Base-by-base conservation (phyloP, 2,888 invertebrate genomes). In the Cyaniris semiargus region DNA sequence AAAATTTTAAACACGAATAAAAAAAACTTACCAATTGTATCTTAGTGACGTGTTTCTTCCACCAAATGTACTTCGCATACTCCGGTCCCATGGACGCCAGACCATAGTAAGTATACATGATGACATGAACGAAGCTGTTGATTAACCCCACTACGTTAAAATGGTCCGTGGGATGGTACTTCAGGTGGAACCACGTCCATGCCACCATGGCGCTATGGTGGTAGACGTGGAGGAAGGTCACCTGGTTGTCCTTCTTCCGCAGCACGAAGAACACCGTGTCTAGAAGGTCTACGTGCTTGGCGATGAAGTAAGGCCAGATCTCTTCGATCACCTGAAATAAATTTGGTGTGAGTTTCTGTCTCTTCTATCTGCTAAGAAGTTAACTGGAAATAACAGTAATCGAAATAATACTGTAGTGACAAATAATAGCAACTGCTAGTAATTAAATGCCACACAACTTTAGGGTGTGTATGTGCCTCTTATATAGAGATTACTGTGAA, bases 231-330 rank as follows among this genome's bases (percentile, higher is more conserved):
- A 98, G 95, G 85, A 97, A 97, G 0, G 97, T 96, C 0, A 98
- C 96, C 90, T 98, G 98, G 77, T 95, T 88, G 93, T 95, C 83
- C 90, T 95, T 89, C 89, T 98, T 98, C 13, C 98, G 95, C 80
- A 98, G 92, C 7, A 98, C 97, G 88, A 98, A 98, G 92, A 98
- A 98, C 0, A 97, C 96, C 0, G 97, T 97, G 84, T 97, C 97
- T 77, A 97, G 84, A 0, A 97, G 94, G 84, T 97, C 97, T 0
- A 96, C 90, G 75, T 97, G 94, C 86, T 97, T 97, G 0, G 97
- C 97, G 81, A 97, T 94, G 88, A 97, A 97, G 86, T 97, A 97
- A 84, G 96, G 96, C 94, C 95, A 96, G 70, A 91, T 90, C 78
- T 89, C 89, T 27, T 79, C 78, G 21, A 89, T 87, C 0, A 92